These are phyloP conservation scores for Agriopis aurantiaria DNA, from an alignment of 2,888 invertebrate genomes.

Conservation along the genomic window DNA sequence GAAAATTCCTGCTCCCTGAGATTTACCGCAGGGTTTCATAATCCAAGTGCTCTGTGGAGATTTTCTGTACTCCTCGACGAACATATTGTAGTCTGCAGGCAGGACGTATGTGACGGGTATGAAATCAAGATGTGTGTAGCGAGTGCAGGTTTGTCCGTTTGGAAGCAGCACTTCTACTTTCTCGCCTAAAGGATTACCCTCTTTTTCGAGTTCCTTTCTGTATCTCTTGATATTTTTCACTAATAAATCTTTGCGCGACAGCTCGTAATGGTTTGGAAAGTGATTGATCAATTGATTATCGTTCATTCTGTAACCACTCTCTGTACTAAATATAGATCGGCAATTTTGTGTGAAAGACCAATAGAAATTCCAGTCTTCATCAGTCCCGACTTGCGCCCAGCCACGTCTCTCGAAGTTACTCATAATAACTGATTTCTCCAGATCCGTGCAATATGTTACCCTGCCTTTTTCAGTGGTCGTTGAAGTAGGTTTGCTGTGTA, in stretches of 20 bases:
- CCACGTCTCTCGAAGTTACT: constrained; percentile 97
- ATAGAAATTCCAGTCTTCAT: constrained; percentile 98
- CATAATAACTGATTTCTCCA: constrained; percentile 96
- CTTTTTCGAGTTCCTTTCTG: constrained; percentile 95
- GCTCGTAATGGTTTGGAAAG: constrained; percentile 97
- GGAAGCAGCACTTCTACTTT: constrained; percentile 83
- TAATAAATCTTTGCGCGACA: constrained; percentile 97
- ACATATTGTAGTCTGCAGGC: constrained; percentile 98
- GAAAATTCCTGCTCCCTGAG: constrained; percentile 97
- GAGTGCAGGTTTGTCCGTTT: constrained; percentile 88
- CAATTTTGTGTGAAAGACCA: constrained; percentile 98
- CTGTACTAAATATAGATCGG: constrained; percentile 95
- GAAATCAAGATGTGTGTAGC: constrained; percentile 94
- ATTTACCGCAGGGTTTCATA: constrained; percentile 98
- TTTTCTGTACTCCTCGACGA: constrained; percentile 97
- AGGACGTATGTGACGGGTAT: constrained; percentile 97
- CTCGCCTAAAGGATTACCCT: constrained; percentile 94
- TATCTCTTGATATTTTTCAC: constrained; percentile 98
- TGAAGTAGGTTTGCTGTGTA: constrained; percentile 51
- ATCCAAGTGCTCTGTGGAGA: constrained; percentile 98
- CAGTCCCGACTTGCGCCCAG: constrained; percentile 94
- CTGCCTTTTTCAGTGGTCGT: constrained; percentile 57
- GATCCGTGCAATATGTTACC: constrained; percentile 90
- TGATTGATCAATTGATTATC: constrained; percentile 98
- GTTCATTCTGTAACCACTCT: constrained; percentile 96